Base-by-base conservation (phyloP, 2,113 vertebrate genomes). In the Phaethornis superciliosus region DNA sequence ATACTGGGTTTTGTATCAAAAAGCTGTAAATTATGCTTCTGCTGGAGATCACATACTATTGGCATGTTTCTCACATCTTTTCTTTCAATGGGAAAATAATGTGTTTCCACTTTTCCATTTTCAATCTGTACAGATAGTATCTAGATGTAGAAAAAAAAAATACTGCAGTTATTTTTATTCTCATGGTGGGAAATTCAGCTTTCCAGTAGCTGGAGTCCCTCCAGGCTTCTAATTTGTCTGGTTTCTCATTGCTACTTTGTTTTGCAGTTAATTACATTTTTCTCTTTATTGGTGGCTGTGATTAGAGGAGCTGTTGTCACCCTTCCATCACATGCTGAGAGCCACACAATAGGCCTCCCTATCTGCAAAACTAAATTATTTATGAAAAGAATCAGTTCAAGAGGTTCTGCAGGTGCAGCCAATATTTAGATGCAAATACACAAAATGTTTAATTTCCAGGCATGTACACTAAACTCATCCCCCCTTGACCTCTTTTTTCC, bases 221-320 rank as follows among this genome's bases (percentile, higher is more conserved):
- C n/a, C 44, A 95, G 44, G 11, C 8, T 76, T 87, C 62, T 85
- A 87, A 79, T 89, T 91, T 64, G 9, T 76, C 58, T 76, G 30
- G 12, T 76, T 91, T 86, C 62, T 81, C 40, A 68, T 60, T 76
- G n/a, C 79, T 80, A 33, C 51, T 91, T 33, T 44, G n/a, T 90
- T 93, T 90, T 90, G 33, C 63, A 47, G 40, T 79, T 91, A 89
- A 87, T 79, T 84, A 85, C 16, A 81, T 52, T 30, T 81, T 81
- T 24, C 51, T 74, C 32, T 79, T 42, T 81, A 52, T 47, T 67
- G 37, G 32, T 87, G 32, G 14, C 60, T 81, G 65, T 91, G 70
- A 89, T 91, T 68, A 79, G 37, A 55, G 64, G 63, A 60, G 32
- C n/a, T 91, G 49, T 75, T 91, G 70, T 44, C 44, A 81, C 54